Conservation (phyloP, 1,140 invertebrate genomes). For the Cyrtorhinus lividipennis region DNA sequence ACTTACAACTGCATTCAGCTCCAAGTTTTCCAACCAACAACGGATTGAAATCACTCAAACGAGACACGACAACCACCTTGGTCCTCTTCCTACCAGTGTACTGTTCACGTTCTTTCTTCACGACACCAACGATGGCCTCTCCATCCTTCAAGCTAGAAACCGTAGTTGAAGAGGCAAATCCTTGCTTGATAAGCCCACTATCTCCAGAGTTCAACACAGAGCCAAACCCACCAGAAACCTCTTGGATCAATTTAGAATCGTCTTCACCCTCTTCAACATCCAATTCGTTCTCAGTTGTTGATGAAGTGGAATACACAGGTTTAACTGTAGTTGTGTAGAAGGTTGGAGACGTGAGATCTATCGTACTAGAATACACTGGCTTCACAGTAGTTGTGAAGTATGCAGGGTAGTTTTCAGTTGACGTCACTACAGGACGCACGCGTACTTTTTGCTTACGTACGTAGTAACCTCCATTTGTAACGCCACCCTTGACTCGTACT, state of each 20-base stretch:
- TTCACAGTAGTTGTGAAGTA: conserved; percentile 15
- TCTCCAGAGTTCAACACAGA: conserved; percentile 21
- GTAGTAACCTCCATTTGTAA: conserved; percentile 17
- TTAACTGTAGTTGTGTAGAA: conserved; percentile 20
- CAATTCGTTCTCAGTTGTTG: conserved; percentile 16
- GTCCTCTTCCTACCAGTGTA: conserved; percentile 23
- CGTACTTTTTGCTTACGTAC: conserved; percentile 20
- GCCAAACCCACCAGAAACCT: conserved; percentile 25
- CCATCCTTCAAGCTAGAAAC: conserved; percentile 24
- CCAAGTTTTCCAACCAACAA: conserved; percentile 51
- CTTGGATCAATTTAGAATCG: conserved; percentile 22
- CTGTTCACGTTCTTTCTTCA: conserved; percentile 22
- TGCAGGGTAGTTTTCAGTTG: conserved; percentile 20
- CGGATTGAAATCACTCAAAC: conserved; percentile 50
- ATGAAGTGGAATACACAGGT: conserved; percentile 9
- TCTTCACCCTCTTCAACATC: conserved; percentile 22
- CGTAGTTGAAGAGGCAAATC: conserved; percentile 18
- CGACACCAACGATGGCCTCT: conserved; percentile 24
- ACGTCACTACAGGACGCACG: conserved; percentile 20
- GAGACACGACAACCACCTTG: conserved; percentile 37
- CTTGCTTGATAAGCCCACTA: conserved; percentile 15
- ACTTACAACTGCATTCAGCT: conserved; percentile 55
- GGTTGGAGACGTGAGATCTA: conserved; percentile 21
- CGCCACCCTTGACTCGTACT: conserved; percentile 17
- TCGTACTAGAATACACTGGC: conserved; percentile 16